Evolutionary conservation across 1,140 invertebrate species (phyloP).

Genomic region (Polypedilum pembai): DNA sequence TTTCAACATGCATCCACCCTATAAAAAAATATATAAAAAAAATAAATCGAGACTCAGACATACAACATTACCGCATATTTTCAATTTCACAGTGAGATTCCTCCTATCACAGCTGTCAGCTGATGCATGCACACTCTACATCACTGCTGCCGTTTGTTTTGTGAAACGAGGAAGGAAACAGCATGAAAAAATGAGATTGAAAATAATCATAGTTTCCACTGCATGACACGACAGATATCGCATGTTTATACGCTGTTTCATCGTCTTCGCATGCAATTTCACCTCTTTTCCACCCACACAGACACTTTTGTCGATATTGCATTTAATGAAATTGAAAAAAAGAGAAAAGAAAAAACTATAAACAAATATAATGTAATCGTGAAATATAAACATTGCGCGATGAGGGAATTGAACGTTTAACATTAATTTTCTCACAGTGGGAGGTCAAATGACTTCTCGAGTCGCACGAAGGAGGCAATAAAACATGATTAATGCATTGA

Average conservation of each 20-base stretch:
- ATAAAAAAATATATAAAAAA: constrained; percentile 8
- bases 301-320: too few species aligned
- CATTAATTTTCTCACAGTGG: too few species aligned
- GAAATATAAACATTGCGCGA: too few species aligned
- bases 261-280: too few species aligned
- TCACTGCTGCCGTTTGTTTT: neutral
- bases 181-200: neutral
- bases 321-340: too few species aligned
- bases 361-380: too few species aligned
- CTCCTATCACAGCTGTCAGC: constrained; percentile 1
- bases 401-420: too few species aligned
- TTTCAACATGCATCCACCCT: neutral
- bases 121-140: neutral
- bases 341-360: too few species aligned
- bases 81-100: neutral
- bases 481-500: too few species aligned
- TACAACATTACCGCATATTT: neutral
- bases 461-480: too few species aligned
- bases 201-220: neutral
- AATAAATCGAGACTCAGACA: neutral
- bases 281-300: too few species aligned
- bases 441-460: too few species aligned
- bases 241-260: neutral
- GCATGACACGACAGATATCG: neutral
- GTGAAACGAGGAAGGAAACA: neutral